Evolutionary conservation across 2,888 invertebrate species (phyloP), one percentile per base, ranked within the genome.

Genomic region (Linhomoeus sp.): DNA sequence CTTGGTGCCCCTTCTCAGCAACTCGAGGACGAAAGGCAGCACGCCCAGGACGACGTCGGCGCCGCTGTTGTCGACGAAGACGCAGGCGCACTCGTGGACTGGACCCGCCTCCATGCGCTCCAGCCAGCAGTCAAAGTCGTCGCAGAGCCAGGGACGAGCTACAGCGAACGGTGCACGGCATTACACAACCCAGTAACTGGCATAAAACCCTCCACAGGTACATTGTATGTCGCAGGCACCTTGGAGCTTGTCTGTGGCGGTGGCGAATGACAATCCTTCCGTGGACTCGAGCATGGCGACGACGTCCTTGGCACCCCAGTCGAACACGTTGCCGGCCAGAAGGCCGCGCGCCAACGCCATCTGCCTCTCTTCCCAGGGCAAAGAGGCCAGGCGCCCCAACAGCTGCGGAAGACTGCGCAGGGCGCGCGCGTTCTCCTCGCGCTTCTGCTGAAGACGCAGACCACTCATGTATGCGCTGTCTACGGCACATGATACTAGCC

Each of bases 41-140:
- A 92, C 77, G 23, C 92, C 92, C 49, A 92, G 73, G 46, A 92
- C 75, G 62, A 92, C 79, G 70, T 94, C 92, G 48, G 84, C 79
- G 15, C 92, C 94, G 63, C 87, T 86, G 66, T 94, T 94, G 65
- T 94, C 92, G 43, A 88, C 82, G 72, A 94, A 94, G 56, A 94
- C 77, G 24, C 81, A 81, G 43, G 83, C 85, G 71, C 85, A 84
- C 64, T 78, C 79, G 67, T 90, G 84, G 2, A 5, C 7, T 12
- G 48, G 47, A 17, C 52, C 54, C 68, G 76, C 71, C 15, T 46
- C 43, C 53, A 87, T 64, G 57, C 81, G 75, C 38, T 74, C 69
- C 51, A 81, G 68, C 86, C 87, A 92, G 45, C 71, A 72, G 59
- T 88, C 85, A 58, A 87, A 74, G 63, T 79, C 75, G 68, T 92